Evolutionary conservation across 1,140 invertebrate species (phyloP), one percentile per base, ranked within the genome.

Genomic region (Nylanderia fulva): DNA sequence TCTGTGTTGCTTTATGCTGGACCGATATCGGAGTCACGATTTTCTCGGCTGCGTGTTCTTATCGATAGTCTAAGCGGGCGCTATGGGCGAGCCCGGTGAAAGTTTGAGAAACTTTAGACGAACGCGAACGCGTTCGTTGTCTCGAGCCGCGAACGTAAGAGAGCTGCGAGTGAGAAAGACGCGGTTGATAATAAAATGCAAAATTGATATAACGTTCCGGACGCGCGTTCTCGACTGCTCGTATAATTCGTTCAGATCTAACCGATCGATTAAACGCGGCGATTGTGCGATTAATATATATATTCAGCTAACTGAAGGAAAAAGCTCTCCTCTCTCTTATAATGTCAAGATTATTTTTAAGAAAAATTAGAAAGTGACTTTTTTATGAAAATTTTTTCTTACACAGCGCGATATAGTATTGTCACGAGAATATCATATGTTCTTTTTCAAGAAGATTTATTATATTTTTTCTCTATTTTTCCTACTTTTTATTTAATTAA

Each of bases 21-120:
- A 33, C 58, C 56, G 80, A 72, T 90, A 79, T 89, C 61, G 64
- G 36, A 86, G 87, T 91, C 86, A 87, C 85, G 86, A 89, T 88
- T 86, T 88, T 86, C 91, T 88, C 88, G 63, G 58, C 88, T 90
- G 88, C 89, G 88, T 90, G 86, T 84, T 87, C 89, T 90, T 90
- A 90, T 90, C 89, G 89, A 90, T 86, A 74, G 75, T 80, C 84
- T 54, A 77, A 56, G 76, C 56, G 60, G 29, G 79, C 54, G 64
- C 39, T 60, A n/a, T n/a, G 87, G 89, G 84, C 91, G 91, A 90
- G 88, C 75, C 86, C 85, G 89, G 92, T 93, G 92, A 93, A 93
- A 93, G 92, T 93, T 92, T 91, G 90, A 90, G 91, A 92, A 93
- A 92, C 90, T 76, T 77, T n/a, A n/a, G n/a, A n/a, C n/a, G n/a